Conservation (phyloP, 1,140 invertebrate genomes). For the Microplitis mediator region DNA sequence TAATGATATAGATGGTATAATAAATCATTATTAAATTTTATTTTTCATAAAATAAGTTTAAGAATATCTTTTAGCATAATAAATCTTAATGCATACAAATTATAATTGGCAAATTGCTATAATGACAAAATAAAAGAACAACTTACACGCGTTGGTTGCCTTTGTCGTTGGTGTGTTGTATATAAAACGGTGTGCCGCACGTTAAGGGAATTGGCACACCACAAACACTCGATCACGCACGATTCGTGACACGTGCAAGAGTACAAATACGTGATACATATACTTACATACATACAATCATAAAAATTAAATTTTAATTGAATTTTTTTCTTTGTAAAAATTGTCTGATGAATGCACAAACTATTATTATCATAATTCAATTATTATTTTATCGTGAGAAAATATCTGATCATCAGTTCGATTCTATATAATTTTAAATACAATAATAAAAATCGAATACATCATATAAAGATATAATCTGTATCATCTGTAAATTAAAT, state of each 20-base stretch:
- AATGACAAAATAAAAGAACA: not conserved
- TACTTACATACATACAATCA: not conserved
- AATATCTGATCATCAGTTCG: not conserved
- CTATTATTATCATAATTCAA: not conserved
- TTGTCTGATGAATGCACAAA: not conserved
- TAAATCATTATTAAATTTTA: not conserved
- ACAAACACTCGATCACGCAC: constrained; percentile 27
- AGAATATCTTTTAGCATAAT: not conserved
- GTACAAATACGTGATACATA: not conserved
- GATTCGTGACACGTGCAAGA: constrained; percentile 19
- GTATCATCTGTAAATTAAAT: no score
- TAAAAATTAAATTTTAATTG: not conserved
- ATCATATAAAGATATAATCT: no score
- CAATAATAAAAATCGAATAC: no score
- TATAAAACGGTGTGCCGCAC: not conserved
- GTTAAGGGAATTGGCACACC: constrained; percentile 3
- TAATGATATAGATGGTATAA: not conserved
- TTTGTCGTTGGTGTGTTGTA: no score
- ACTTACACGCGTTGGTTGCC: not conserved
- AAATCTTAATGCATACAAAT: not conserved
- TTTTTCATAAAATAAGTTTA: no score
- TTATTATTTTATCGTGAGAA: not conserved
- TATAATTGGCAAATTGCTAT: not conserved
- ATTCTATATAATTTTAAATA: no score
- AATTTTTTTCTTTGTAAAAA: not conserved